A percentile compares a stretch with the other conserved stretches of the same genome.
Conservation (phyloP, 1,140 invertebrate species). For the Bradysia coprophila region DNA sequence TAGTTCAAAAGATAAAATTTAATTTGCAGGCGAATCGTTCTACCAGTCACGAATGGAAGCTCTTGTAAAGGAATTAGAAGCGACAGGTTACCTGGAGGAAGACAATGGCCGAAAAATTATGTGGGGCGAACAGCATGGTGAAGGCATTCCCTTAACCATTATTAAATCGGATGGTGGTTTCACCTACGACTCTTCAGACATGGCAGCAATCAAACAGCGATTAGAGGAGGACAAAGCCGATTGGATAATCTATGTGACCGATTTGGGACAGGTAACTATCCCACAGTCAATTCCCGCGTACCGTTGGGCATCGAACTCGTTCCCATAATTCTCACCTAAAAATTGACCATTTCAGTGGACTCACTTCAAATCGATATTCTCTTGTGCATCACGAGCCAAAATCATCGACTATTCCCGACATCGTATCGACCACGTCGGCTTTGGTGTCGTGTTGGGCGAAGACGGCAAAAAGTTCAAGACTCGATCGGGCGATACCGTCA, state of each 20-base stretch:
- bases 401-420: conserved; percentile 42
- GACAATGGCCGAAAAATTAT: conserved; percentile 91
- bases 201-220: conserved; percentile 80
- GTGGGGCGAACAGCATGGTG: conserved; percentile 46
- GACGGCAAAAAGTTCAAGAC: conserved; percentile 99
- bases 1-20: no score
- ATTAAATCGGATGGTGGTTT: conserved; percentile 97
- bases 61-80: conserved; percentile 64
- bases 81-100: conserved; percentile 50
- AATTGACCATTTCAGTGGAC: conserved; percentile 21
- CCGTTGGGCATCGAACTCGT: no score
- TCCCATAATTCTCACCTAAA: no score
- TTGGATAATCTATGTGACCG: conserved; percentile 91
- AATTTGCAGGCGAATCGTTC: conserved; percentile 83
- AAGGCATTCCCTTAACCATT: conserved; percentile 72
- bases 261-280: conserved; percentile 59
- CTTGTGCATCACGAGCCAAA: conserved; percentile 48
- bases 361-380: conserved; percentile 65
- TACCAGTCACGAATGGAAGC: conserved; percentile 86
- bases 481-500: conserved; percentile 88
- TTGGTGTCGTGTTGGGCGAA: conserved; percentile 95
- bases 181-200: conserved; percentile 97
- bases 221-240: conserved; percentile 75
- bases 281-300: conserved; percentile 14
- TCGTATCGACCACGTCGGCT: conserved; percentile 78